Percentiles rank a stretch among this genome's conserved stretches.
Conservation (phyloP, 1,140 invertebrate species). For the Atta colombica region DNA sequence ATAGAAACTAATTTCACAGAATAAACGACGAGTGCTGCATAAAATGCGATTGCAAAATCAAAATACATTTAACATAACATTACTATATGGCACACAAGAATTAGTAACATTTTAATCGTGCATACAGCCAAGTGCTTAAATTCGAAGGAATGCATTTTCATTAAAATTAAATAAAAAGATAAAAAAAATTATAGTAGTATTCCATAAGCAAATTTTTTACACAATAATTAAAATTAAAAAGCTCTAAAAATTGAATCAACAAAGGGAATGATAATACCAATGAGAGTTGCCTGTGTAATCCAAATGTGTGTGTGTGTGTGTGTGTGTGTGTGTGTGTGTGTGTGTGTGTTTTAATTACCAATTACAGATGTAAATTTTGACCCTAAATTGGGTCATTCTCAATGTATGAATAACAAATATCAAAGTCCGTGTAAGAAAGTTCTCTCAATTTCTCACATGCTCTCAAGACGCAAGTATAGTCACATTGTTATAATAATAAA, state of each 20-base stretch:
- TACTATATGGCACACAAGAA: conserved; percentile 39
- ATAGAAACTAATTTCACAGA: neutral
- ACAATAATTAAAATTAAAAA: neutral
- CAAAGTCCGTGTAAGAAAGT: too few species aligned
- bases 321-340: too few species aligned
- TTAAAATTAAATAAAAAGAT: conserved; percentile 9
- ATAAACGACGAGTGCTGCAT: neutral
- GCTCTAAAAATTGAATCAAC: conserved; percentile 4
- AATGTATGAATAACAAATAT: too few species aligned
- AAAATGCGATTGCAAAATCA: conserved; percentile 31
- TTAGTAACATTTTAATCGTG: conserved; percentile 52
- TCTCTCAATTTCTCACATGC: too few species aligned
- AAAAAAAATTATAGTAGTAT: conserved; percentile 34
- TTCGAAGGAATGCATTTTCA: conserved; percentile 43
- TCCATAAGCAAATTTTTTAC: neutral
- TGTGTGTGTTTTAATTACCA: too few species aligned
- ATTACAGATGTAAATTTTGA: too few species aligned
- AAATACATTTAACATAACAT: conserved; percentile 41
- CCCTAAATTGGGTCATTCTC: too few species aligned
- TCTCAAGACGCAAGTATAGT: too few species aligned
- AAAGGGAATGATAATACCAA: conserved; percentile 5
- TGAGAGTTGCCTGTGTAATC: too few species aligned
- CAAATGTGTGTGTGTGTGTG: too few species aligned
- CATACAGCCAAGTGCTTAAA: conserved; percentile 48
- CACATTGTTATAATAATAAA: too few species aligned